Percentiles rank a stretch among this genome's conserved stretches.
phyloP scores from a whole-genome alignment of 2,888 invertebrate species.

The Machimus atricapillus region DNA sequence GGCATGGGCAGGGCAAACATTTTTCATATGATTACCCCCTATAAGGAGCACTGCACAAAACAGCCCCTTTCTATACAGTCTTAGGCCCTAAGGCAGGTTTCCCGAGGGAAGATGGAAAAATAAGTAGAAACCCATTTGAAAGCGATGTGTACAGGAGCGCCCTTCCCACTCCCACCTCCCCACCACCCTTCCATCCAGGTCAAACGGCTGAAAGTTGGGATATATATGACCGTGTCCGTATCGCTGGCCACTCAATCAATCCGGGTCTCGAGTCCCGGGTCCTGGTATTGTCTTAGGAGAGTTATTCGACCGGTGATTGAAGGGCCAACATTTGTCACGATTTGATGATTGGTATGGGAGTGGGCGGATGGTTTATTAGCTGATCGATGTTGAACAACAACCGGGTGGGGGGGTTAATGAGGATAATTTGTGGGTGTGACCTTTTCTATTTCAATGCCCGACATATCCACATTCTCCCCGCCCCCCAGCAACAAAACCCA shows the following conservation, averaged over 20 bases:
- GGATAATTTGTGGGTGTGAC: conserved; percentile 30
- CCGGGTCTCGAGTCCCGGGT: not conserved
- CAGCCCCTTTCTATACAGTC: not conserved
- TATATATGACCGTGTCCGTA: conserved; percentile 20
- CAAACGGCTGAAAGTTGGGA: not conserved
- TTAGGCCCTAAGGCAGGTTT: not conserved
- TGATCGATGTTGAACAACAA: conserved; percentile 29
- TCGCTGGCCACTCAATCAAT: conserved; percentile 35
- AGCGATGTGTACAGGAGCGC: not conserved
- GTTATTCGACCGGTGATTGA: conserved; percentile 33
- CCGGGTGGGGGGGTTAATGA: conserved; percentile 2
- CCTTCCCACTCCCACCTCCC: not conserved
- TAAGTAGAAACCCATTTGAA: conserved; percentile 24
- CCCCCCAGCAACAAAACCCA: not conserved
- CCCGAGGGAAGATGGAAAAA: not conserved
- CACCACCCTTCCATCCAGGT: not conserved
- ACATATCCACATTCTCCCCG: not conserved
- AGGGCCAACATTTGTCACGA: conserved; percentile 30
- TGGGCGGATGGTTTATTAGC: not conserved
- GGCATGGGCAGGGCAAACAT: not conserved
- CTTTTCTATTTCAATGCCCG: not conserved
- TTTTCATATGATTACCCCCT: not conserved
- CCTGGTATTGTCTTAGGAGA: conserved; percentile 19
- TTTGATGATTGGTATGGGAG: conserved; percentile 14
- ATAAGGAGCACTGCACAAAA: conserved; percentile 17